Evolutionary conservation across 1,140 invertebrate genomes (phyloP), one percentile per base, ranked within the genome.

Genomic region (Lepidurus arcticus): DNA sequence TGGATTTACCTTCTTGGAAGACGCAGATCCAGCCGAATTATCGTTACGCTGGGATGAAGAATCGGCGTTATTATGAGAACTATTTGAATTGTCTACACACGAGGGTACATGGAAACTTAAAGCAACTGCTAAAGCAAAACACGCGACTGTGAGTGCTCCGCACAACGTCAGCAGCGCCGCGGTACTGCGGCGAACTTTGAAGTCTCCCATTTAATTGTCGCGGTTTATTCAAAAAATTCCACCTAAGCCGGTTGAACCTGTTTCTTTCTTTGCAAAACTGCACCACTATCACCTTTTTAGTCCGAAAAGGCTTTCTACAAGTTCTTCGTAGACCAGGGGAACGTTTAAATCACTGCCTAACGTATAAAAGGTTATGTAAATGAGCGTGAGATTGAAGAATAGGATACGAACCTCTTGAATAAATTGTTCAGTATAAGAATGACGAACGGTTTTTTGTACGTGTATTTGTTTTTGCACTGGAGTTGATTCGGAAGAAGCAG

Each of bases 341-440:
- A 34, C 21, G 44, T 21, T 16, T 2, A 6, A 16, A 44, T 43
- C 9, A 43, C n/a, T 42, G 7, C 34, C 44, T 75, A 75, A 90
- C 89, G 92, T 47, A 87, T 82, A 82, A 92, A 91, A 78, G 87
- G 88, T 83, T 91, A 92, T 79, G 90, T 88, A 82, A 91, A 92
- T 3, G 73, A 76, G n/a, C 77, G 65, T 10, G 26, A 16, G 44
- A 76, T 47, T 16, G 43, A 34, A 34, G 34, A 34, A 34, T 34
- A 34, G 34, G 34, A 34, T 34, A 34, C 34, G 34, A 34, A 34
- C 34, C 34, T 34, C 1, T 34, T 34, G 34, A 34, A 34, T 34
- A 34, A 34, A 34, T 34, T 34, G 34, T 34, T 26, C 1, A 26
- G 26, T 2, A 26, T 26, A 26, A 26, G 26, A 26, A 26, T 26